Evolutionary conservation across 30 jellyfish, hydroid and myxozoan genomes (phyloP), one percentile per base, ranked within the genome.

Genomic region (Aurelia aurita): DNA sequence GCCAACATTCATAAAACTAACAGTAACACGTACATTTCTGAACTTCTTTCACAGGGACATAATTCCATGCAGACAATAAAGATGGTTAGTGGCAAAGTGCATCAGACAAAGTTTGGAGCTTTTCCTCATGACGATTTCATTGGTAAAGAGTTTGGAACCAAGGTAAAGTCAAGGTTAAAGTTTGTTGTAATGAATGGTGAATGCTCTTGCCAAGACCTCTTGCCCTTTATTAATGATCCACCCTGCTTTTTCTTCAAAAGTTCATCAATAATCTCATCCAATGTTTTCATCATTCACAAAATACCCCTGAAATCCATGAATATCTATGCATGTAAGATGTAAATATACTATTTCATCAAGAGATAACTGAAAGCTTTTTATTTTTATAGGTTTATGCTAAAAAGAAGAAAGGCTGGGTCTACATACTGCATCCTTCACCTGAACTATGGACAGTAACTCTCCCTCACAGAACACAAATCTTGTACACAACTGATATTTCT

Each of bases 381-480:
- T 75, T 66, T 15, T 55, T 76, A 4, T 20, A 92, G 98, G 87
- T 82, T 3, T 87, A 34, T 46, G 82, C 97, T 8, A 80, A 55
- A 61, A 89, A 82, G 45, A 72, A 72, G 22, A 83, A 77, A 60
- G 95, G 97, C 29, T 89, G 94, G 94, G 87, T 79, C 31, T 64
- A 83, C 47, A 5, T 89, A 45, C 94, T 94, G 2, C 96, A 82
- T 60, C 97, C 99, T 5, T 72, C 97, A 4, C 96, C 99, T 11
- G 97, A 94, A 39, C 47, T 94, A 61, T 94, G 99, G 99, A 86
- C 97, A 23, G 94, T 72, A 9, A 74, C 97, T 8, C 71, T 94
- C 57, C 97, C 96, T 22, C 99, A 94, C 62, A 64, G 99, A 55
- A 94, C 99, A 27, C 99, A 94, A 76, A 89, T 94, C 13, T 73